A percentile compares a stretch with the other conserved stretches of the same genome.
phyloP scores from a whole-genome alignment of 2,113 vertebrate species.

The Saiga tatarica region DNA sequence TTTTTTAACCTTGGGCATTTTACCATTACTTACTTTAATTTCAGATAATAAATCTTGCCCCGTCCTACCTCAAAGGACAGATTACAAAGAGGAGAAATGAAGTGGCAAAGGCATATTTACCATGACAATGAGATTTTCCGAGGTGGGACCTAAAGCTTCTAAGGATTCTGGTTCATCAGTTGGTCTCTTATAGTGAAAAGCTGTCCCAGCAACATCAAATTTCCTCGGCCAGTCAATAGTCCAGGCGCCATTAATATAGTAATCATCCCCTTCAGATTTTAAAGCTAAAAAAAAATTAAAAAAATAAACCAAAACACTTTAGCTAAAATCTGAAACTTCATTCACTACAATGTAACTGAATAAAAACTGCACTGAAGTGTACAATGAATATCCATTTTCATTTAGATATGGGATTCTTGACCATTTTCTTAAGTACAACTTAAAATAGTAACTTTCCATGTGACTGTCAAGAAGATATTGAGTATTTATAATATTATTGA shows the following conservation, averaged over 20 bases:
- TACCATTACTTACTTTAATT: constrained; percentile 21
- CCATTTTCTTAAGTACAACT: constrained; percentile 33
- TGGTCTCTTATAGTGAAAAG: constrained; percentile 96
- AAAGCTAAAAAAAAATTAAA: constrained; percentile 87
- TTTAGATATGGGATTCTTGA: neutral
- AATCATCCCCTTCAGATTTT: constrained; percentile 95
- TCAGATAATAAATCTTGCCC: neutral
- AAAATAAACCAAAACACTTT: constrained; percentile 72
- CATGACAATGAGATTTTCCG: constrained; percentile 95
- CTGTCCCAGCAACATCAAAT: constrained; percentile 96
- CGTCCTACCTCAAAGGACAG: neutral
- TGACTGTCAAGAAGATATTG: neutral
- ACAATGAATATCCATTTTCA: constrained; percentile 67
- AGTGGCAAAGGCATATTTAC: constrained; percentile 82
- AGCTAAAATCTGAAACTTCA: constrained; percentile 33
- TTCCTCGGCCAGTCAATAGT: constrained; percentile 99
- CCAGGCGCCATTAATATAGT: constrained; percentile 99
- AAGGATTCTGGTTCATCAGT: constrained; percentile 94
- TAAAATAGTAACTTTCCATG: neutral
- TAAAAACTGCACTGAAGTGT: constrained; percentile 46
- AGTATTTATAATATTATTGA: neutral
- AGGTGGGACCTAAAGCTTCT: constrained; percentile 94
- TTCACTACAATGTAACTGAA: neutral
- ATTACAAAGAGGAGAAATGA: constrained; percentile 34
- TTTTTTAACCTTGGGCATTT: neutral